phyloP scores from a whole-genome alignment of 2,888 invertebrate genomes.

The Steinernema carpocapsae region DNA sequence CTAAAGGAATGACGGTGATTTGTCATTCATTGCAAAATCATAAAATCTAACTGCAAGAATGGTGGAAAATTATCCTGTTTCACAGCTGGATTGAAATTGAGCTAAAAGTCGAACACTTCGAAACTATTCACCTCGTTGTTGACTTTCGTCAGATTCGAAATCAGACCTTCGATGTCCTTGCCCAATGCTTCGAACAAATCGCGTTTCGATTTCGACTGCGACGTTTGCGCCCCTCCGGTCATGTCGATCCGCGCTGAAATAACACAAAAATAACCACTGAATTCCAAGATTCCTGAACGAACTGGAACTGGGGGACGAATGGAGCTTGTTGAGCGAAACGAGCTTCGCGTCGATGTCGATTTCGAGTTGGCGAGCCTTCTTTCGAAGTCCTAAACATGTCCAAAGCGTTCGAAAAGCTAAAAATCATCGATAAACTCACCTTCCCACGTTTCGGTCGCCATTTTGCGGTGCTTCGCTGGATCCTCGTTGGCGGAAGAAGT shows the following conservation, averaged over 20 bases:
- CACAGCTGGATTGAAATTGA: too few species aligned
- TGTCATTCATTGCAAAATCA: too few species aligned
- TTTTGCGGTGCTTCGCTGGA: background rate
- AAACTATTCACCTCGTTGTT: constrained; percentile 66
- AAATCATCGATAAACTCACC: constrained; percentile 5
- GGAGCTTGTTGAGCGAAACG: constrained; percentile 89
- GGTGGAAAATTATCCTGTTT: too few species aligned
- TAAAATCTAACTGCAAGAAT: too few species aligned
- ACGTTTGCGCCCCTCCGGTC: constrained; percentile 25
- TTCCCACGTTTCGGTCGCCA: constrained; percentile 38
- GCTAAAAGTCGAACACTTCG: too few species aligned
- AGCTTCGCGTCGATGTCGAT: constrained; percentile 95
- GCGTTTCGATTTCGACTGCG: constrained; percentile 35
- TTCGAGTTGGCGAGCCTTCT: constrained; percentile 89
- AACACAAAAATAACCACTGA: background rate
- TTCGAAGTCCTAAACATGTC: constrained; percentile 78
- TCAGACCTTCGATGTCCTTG: constrained; percentile 85
- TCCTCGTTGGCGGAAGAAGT: background rate
- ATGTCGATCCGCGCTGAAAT: constrained; percentile 22
- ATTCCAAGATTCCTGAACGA: background rate
- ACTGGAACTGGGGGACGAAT: constrained; percentile 34
- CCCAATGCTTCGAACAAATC: constrained; percentile 85
- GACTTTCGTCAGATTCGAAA: constrained; percentile 84
- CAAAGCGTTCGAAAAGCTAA: too few species aligned
- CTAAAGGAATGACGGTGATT: too few species aligned